Evolutionary conservation across 1,140 invertebrate genomes (phyloP).

Genomic region (Chrysopa pallens): DNA sequence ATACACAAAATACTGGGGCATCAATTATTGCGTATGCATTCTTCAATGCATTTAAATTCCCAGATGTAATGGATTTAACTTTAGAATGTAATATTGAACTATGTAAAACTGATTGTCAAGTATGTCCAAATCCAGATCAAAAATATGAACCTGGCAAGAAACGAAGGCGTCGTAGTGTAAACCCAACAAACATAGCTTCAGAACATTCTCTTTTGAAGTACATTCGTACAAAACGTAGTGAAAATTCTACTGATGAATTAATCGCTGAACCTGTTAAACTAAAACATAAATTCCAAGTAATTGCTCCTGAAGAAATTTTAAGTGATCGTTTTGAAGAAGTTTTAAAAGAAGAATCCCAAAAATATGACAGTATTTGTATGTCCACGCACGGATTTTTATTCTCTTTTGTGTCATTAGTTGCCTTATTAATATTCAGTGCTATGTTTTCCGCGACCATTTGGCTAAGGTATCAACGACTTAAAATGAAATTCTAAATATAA

Average conservation of each 20-base stretch:
- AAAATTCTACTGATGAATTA: constrained; percentile 13
- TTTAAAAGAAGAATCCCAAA: constrained; percentile 10
- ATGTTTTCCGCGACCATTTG: constrained; percentile 21
- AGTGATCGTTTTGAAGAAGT: constrained; percentile 13
- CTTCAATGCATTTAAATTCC: constrained; percentile 78
- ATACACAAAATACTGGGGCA: constrained; percentile 46
- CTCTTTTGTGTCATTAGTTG: constrained; percentile 19
- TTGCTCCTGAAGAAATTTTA: constrained; percentile 41
- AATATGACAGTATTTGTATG: constrained; percentile 22
- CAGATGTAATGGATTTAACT: constrained; percentile 68
- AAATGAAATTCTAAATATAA: not conserved
- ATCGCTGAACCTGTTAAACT: constrained; percentile 34
- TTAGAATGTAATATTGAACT: constrained; percentile 72
- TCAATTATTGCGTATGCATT: constrained; percentile 61
- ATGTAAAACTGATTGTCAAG: constrained; percentile 62
- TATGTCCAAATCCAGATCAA: constrained; percentile 48
- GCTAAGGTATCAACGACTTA: constrained; percentile 14
- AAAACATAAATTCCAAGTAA: constrained; percentile 38
- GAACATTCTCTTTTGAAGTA: not conserved
- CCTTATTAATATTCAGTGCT: constrained; percentile 20
- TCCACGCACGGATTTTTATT: constrained; percentile 23
- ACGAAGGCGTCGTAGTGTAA: constrained; percentile 28
- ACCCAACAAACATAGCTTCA: constrained; percentile 17
- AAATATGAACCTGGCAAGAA: constrained; percentile 39
- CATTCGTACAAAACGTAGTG: not conserved